Base-by-base conservation (phyloP, 2,888 invertebrate species). In the Drosophila ochracea region DNA sequence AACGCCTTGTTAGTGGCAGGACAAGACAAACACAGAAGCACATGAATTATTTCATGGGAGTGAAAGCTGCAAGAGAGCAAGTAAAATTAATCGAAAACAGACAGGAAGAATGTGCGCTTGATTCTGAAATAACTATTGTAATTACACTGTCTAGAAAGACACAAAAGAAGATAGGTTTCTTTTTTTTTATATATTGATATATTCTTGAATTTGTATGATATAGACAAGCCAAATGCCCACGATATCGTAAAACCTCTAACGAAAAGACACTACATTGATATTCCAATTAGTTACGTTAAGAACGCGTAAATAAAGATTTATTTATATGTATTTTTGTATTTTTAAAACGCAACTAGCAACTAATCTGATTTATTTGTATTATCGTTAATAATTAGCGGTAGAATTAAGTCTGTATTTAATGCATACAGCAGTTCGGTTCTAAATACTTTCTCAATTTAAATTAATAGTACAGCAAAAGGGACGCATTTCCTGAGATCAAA, bases 1-100 rank as follows among this genome's bases (percentile, higher is more conserved):
- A 73, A 91, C 93, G 75, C 92, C 92, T 80, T 93, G 93, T 90
- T 93, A 93, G 83, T 83, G 39, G 55, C 41, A 68, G 19, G 52
- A 60, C 31, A 41, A 35, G 60, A 30, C 4, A 41, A 43, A 59
- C 31, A 30, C n/a, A 65, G 52, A 54, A 50, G 41, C 21, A 30
- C 21, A 37, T 55, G 16, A 68, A 50, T 28, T 39, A 41, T 39
- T 68, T 21, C 7, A 25, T 35, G 11, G 16, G n/a, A 68, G 37
- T 57, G 21, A 25, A 50, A 33, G n/a, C 21, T 31, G 30, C n/a
- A n/a, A 52, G 47, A 47, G 47, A 25, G 16, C 16, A 47, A 25
- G 9, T 25, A 47, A 47, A 47, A 25, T 31, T 53, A 6, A 4
- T 7, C 7, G 30, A n/a, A 31, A 31, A 13, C 30, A 31, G 7